A percentile compares a stretch with the other conserved stretches of the same genome.
Conservation (phyloP, 2,113 vertebrate genomes). For the Climacteris rufus region DNA sequence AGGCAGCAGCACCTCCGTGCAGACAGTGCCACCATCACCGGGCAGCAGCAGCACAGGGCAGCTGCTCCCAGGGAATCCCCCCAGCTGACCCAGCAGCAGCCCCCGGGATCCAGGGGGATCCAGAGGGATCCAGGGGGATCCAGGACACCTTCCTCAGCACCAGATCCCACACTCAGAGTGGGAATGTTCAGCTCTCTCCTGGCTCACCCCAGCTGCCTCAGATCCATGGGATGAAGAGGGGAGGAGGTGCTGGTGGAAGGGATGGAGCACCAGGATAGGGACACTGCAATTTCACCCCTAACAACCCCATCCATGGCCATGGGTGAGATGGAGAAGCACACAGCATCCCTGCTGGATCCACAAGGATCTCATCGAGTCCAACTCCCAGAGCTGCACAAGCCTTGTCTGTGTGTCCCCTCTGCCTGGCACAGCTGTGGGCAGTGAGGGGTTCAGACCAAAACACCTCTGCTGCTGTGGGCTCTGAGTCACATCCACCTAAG, state of each 20-base stretch:
- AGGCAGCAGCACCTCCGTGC: neutral
- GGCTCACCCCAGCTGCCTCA: accelerated
- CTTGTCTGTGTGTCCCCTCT: neutral
- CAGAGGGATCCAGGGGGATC: too few relatives aligned
- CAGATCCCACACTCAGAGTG: neutral
- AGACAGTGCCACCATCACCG: accelerated
- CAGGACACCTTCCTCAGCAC: neutral
- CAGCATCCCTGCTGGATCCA: neutral
- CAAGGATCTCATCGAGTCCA: neutral
- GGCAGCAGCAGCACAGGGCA: neutral
- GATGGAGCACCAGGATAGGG: accelerated
- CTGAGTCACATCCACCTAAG: neutral
- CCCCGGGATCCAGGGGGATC: too few relatives aligned
- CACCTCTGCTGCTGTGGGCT: neutral
- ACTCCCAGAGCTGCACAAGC: neutral
- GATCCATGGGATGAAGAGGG: neutral
- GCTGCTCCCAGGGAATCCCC: neutral
- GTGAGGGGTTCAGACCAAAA: neutral
- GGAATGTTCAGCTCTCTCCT: neutral
- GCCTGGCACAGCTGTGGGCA: neutral
- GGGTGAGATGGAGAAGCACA: neutral
- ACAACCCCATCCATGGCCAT: accelerated
- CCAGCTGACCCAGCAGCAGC: neutral
- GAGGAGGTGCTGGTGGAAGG: neutral
- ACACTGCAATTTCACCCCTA: accelerated